A percentile compares a stretch with the other conserved stretches of the same genome.
These are phyloP conservation scores for Danaus melanippus DNA, from an alignment of 1,140 invertebrate species.

Conservation along the genomic window DNA sequence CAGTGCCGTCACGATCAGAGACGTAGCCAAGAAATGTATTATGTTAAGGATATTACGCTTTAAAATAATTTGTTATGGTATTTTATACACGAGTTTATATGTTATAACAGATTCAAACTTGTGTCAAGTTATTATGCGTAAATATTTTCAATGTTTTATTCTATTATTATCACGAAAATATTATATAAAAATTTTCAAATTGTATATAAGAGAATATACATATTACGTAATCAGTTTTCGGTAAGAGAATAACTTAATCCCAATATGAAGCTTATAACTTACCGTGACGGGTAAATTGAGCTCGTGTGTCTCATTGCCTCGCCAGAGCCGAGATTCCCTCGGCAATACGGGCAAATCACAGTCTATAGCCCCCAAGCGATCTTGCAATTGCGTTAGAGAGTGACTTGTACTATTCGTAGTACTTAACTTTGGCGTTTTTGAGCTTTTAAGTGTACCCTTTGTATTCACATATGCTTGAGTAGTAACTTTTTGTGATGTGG, in stretches of 20 bases:
- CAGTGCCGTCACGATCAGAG: conserved; percentile 47
- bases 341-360: conserved; percentile 76
- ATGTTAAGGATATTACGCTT: no score
- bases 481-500: conserved; percentile 38
- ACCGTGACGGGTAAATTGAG: conserved; percentile 76
- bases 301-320: conserved; percentile 78
- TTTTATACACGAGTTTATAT: no score
- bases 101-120: no score
- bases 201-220: no score
- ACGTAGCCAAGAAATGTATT: conserved; percentile 44
- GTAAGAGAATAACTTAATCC: no score
- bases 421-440: conserved; percentile 60
- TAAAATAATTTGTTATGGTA: no score
- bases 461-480: conserved; percentile 42
- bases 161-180: no score
- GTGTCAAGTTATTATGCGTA: no score
- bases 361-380: conserved; percentile 74
- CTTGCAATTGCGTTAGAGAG: conserved; percentile 65
- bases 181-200: no score
- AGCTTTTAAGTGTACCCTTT: conserved; percentile 52
- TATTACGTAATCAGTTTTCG: no score
- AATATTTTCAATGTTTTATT: no score
- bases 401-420: conserved; percentile 45
- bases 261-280: conserved; percentile 35
- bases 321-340: conserved; percentile 75